phyloP scores from a whole-genome alignment of 2,113 vertebrate genomes.

The Cynocephalus volans region DNA sequence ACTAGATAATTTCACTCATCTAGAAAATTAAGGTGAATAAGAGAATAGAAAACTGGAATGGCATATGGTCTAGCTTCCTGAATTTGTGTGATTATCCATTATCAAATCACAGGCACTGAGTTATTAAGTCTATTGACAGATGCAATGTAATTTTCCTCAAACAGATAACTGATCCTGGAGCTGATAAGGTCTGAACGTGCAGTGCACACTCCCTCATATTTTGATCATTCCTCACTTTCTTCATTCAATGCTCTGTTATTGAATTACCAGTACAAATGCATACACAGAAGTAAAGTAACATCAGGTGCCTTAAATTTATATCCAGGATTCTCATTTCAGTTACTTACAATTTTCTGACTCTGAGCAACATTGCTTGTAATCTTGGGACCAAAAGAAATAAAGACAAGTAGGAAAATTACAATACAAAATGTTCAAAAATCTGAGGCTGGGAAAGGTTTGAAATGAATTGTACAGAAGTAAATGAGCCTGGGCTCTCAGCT shows the following conservation, averaged over 20 bases:
- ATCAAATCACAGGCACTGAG: conserved; percentile 84
- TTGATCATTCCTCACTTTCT: conserved; percentile 73
- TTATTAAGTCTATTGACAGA: conserved; percentile 88
- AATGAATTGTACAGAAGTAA: conserved; percentile 2
- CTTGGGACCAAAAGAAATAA: conserved; percentile 44
- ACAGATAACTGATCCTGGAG: conserved; percentile 81
- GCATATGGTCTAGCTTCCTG: conserved; percentile 86
- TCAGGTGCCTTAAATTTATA: conserved; percentile 50
- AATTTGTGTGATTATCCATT: conserved; percentile 86
- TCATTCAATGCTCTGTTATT: conserved; percentile 68
- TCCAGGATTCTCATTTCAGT: neutral
- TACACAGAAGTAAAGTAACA: conserved; percentile 47
- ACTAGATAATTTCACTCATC: conserved; percentile 86
- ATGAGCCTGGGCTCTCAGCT: neutral
- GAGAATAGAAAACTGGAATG: conserved; percentile 80
- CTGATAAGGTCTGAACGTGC: conserved; percentile 81
- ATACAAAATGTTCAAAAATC: neutral
- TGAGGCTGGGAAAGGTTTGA: neutral
- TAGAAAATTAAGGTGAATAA: conserved; percentile 87
- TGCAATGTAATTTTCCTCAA: conserved; percentile 87
- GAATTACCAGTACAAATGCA: conserved; percentile 67
- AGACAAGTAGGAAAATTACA: conserved; percentile 27
- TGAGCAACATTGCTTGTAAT: neutral
- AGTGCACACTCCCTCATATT: conserved; percentile 64
- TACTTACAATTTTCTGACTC: conserved; percentile 28